phyloP scores from a whole-genome alignment of 2,888 invertebrate genomes.

The Rotaria socialis region DNA sequence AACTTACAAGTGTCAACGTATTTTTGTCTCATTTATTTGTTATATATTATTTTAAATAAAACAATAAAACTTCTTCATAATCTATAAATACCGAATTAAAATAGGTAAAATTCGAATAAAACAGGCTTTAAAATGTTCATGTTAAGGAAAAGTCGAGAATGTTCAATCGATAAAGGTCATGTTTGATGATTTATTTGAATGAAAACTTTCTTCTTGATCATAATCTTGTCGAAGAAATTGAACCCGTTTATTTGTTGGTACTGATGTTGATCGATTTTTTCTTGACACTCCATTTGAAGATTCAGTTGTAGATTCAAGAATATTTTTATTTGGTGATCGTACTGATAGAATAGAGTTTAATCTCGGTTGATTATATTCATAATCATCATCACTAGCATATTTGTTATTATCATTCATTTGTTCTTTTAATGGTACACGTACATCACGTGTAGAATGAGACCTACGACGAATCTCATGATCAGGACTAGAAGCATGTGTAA shows the following conservation, averaged over 20 bases:
- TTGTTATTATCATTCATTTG: not conserved
- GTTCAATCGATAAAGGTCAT: too few species aligned
- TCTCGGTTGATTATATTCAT: not conserved
- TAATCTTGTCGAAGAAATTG: not conserved
- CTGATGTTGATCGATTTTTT: not conserved
- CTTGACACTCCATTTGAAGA: not conserved
- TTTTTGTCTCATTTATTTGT: too few species aligned
- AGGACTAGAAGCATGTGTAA: not conserved
- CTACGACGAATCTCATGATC: not conserved
- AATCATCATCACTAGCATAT: not conserved
- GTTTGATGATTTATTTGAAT: not conserved
- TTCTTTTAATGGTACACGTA: conserved; percentile 30
- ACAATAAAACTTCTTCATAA: too few species aligned
- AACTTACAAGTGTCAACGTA: too few species aligned
- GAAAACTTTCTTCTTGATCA: not conserved
- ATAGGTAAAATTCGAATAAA: too few species aligned
- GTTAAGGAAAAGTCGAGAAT: not conserved
- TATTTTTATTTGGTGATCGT: not conserved
- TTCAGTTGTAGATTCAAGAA: not conserved
- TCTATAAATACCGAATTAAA: too few species aligned
- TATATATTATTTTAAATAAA: too few species aligned
- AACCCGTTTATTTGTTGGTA: not conserved
- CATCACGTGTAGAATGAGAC: conserved; percentile 12
- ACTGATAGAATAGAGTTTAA: not conserved
- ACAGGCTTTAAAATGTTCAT: too few species aligned